These are phyloP conservation scores for Hormiphora californensis DNA, from an alignment of 37 sponge, comb jelly and placozoan genomes.

Conservation along the genomic window DNA sequence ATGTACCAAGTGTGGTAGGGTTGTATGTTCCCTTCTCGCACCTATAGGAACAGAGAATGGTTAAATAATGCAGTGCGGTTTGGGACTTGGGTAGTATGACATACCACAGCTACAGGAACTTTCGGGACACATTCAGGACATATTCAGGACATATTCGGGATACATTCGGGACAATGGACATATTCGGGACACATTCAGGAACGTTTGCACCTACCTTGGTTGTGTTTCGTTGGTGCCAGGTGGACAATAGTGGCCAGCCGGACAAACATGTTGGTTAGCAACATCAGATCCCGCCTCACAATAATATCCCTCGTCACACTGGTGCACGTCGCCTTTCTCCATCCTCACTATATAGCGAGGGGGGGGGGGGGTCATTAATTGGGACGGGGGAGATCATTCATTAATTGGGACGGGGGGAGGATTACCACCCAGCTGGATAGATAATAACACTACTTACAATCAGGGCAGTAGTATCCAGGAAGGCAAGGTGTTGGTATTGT, in stretches of 20 bases:
- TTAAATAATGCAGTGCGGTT: no score
- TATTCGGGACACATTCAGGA: not conserved
- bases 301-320: slow-evolving; percentile 52
- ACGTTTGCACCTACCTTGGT: not conserved
- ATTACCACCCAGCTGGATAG: no score
- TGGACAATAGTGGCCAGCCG: slow-evolving; percentile 57
- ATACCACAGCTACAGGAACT: no score
- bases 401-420: no score
- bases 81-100: no score
- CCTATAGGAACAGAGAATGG: no score
- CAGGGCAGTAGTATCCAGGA: slow-evolving; percentile 44
- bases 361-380: no score
- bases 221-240: slow-evolving; percentile 46
- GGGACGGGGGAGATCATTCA: no score
- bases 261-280: slow-evolving; percentile 18
- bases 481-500: not conserved
- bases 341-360: not conserved
- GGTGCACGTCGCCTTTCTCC: not conserved
- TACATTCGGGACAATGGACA: no score
- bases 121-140: no score
- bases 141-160: no score
- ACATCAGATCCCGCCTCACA: slow-evolving; percentile 50
- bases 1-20: no score
- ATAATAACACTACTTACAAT: not conserved
- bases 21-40: slow-evolving; percentile 21